A percentile compares a stretch with the other conserved stretches of the same genome.
Evolutionary conservation across 2,888 invertebrate genomes (phyloP).

Genomic region (Pterobdella sp.): DNA sequence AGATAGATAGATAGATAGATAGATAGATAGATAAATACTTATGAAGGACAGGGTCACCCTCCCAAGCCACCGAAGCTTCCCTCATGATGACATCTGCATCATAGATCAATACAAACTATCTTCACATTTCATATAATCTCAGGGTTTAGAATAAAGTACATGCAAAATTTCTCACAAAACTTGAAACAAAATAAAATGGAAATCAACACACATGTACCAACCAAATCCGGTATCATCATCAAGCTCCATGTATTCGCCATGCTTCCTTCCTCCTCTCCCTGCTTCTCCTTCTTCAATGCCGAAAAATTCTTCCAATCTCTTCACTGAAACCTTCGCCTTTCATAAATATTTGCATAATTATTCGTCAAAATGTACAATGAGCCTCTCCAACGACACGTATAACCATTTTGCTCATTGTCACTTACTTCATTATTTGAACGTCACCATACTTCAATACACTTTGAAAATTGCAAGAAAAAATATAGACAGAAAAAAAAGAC

Average conservation of each 20-base stretch:
- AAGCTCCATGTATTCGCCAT: background rate
- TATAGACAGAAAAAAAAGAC: too few species aligned
- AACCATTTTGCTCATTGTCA: too few species aligned
- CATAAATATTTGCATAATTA: too few species aligned
- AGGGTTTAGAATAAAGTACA: too few species aligned
- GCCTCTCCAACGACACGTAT: too few species aligned
- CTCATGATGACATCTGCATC: background rate
- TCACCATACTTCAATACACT: too few species aligned
- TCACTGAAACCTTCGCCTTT: conserved; percentile 22
- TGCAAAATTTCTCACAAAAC: background rate
- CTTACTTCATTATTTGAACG: too few species aligned
- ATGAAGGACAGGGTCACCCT: background rate
- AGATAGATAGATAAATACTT: background rate
- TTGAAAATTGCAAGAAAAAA: too few species aligned
- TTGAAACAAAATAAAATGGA: background rate
- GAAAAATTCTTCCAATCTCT: conserved; percentile 23
- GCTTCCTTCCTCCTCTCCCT: background rate
- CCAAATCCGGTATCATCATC: background rate
- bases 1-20: too few species aligned
- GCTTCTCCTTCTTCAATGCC: background rate
- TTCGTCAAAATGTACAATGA: too few species aligned
- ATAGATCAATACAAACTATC: too few species aligned
- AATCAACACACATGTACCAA: background rate
- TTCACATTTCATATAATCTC: too few species aligned
- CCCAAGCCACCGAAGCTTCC: conserved; percentile 2